A percentile compares a stretch with the other conserved stretches of the same genome.
Evolutionary conservation across 2,113 vertebrate genomes (phyloP).

Genomic region (Motacilla alba): DNA sequence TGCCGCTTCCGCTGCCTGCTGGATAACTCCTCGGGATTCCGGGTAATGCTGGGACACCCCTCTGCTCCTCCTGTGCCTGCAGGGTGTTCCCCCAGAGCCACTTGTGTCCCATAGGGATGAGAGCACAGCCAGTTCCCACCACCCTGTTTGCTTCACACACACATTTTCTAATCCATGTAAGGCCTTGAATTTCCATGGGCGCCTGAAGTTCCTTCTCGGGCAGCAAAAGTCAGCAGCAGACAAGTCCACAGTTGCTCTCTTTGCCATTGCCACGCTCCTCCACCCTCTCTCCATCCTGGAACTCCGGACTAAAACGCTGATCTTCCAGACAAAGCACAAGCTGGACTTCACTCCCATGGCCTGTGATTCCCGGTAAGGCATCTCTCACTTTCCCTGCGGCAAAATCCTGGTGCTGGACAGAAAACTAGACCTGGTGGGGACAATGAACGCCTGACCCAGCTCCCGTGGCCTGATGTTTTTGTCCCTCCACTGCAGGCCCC

Average conservation of each 20-base stretch:
- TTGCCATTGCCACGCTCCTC: neutral
- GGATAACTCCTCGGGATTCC: slow-evolving; percentile 81
- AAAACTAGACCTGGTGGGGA: neutral
- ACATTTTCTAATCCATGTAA: neutral
- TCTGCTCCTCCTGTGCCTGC: neutral
- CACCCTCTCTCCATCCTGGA: neutral
- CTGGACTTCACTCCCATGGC: slow-evolving; percentile 39
- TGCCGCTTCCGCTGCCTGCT: slow-evolving; percentile 82
- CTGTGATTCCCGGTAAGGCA: neutral
- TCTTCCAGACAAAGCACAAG: slow-evolving; percentile 44
- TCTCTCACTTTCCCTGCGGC: neutral
- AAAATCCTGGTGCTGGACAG: neutral
- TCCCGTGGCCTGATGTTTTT: neutral
- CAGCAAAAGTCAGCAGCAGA: neutral
- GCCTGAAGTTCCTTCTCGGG: neutral
- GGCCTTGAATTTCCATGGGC: neutral
- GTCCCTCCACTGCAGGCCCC: neutral
- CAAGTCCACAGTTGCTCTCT: neutral
- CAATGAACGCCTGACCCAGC: neutral
- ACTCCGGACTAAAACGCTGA: neutral
- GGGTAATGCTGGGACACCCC: slow-evolving; percentile 49
- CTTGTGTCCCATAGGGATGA: neutral
- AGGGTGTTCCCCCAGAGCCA: neutral
- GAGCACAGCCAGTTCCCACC: neutral
- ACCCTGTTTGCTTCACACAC: neutral